These are phyloP conservation scores for Pegea sp. DNA, from an alignment of 23 tunicate genomes.

Conservation along the genomic window DNA sequence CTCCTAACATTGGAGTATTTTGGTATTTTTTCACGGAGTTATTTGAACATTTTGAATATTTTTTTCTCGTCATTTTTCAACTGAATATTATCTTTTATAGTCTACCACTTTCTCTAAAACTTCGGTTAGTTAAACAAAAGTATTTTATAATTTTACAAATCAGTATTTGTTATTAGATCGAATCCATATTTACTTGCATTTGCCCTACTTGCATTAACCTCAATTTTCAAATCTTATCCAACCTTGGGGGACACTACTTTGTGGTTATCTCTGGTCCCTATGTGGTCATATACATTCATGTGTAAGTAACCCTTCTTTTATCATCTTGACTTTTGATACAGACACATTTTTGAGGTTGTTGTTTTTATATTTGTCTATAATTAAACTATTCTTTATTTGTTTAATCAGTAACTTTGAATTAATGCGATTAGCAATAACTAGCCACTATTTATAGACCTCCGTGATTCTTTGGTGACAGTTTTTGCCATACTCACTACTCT, in stretches of 20 bases:
- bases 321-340: too few relatives aligned
- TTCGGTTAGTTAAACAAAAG: too few relatives aligned
- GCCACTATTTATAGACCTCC: conserved; percentile 23
- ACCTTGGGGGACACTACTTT: conserved; percentile 48
- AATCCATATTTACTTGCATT: conserved; percentile 48
- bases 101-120: conserved; percentile 46
- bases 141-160: not conserved
- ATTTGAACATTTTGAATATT: conserved; percentile 59
- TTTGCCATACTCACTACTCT: conserved; percentile 34
- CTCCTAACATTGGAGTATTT: conserved; percentile 78
- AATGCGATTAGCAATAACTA: too few relatives aligned
- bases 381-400: too few relatives aligned
- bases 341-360: too few relatives aligned
- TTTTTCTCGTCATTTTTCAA: conserved; percentile 72
- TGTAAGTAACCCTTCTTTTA: conserved; percentile 17
- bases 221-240: conserved; percentile 64
- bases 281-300: conserved; percentile 52
- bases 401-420: too few relatives aligned
- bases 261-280: conserved; percentile 50
- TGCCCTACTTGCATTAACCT: conserved; percentile 14
- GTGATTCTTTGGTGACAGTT: conserved; percentile 26
- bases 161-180: conserved; percentile 7
- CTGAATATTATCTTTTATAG: conserved; percentile 40
- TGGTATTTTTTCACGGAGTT: conserved; percentile 96
- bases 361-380: too few relatives aligned